Evolutionary conservation across 2,888 invertebrate species (phyloP).

Genomic region (Chaitophorus viminalis): DNA sequence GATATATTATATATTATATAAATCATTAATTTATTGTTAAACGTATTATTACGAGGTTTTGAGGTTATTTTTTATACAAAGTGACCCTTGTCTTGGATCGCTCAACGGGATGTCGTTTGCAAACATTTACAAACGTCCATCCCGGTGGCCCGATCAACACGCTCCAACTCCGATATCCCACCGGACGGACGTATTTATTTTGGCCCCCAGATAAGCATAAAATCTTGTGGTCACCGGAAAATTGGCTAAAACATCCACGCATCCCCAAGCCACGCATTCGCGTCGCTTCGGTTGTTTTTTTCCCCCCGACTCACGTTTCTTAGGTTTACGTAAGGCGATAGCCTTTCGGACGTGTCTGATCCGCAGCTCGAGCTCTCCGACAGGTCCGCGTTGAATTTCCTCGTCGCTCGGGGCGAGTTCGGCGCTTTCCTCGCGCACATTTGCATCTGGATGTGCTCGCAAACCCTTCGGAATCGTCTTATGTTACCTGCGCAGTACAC

Average conservation of each 20-base stretch:
- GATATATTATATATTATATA: background rate
- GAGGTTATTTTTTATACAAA: too few species aligned
- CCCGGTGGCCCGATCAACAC: too few species aligned
- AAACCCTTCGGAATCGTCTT: constrained; percentile 91
- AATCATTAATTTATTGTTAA: too few species aligned
- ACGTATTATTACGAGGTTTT: background rate
- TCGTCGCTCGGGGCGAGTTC: constrained; percentile 74
- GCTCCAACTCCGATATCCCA: too few species aligned
- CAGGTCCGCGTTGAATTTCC: constrained; percentile 75
- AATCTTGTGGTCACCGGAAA: background rate
- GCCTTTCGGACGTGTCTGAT: constrained; percentile 75
- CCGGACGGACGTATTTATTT: background rate
- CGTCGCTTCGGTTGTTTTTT: background rate
- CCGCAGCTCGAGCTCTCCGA: constrained; percentile 78
- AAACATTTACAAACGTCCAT: background rate
- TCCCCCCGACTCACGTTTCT: constrained; percentile 68
- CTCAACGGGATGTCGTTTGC: too few species aligned
- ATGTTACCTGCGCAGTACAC: constrained; percentile 79
- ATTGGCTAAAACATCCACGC: background rate
- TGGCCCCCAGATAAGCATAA: background rate
- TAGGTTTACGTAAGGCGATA: constrained; percentile 71
- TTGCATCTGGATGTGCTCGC: constrained; percentile 94
- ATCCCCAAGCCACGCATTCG: too few species aligned
- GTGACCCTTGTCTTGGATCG: background rate
- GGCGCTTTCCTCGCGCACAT: constrained; percentile 74